Base-by-base conservation (phyloP, 2,797 vertebrate species). In the Protonibea diacanthus region DNA sequence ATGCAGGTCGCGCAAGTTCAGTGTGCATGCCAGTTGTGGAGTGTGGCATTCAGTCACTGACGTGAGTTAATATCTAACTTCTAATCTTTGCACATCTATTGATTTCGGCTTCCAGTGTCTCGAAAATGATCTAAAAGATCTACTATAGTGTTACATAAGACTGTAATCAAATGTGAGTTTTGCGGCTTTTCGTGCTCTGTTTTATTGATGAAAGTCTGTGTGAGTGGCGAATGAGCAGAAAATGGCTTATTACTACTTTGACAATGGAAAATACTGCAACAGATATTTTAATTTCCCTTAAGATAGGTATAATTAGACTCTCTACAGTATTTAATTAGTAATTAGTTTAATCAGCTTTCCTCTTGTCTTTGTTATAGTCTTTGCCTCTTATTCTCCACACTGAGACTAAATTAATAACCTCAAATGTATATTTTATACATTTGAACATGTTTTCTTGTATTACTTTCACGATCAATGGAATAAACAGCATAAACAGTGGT, bases 31-130 rank as follows among this genome's bases (percentile, higher is more conserved):
- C 52, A 72, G 40, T 27, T 38, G 56, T 33, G 13, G 29, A 40
- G 57, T 12, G 55, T 48, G 18, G 9, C 42, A 53, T 71, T 68
- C 55, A 69, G 53, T 20, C 47, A 25, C 15, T n/a, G 65, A 71
- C 68, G 51, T 3, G 20, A 70, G 85, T 89, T 91, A 91, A 88
- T 90, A 42, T 14, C 45, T 79, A 86, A 88, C 90, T 9, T 71
- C 38, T 80, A 74, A 78, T 82, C 69, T 64, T 65, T 59, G 44
- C 40, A 60, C 49, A 78, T 29, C 15, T 23, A 68, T 53, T 38
- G 51, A 82, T 71, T 78, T 68, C 27, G 60, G 27, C 47, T 38
- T 51, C 23, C 14, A 55, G 59, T 33, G 21, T 27, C 4, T 42
- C 13, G 52, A n/a, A 33, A n/a, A 25, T 21, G 29, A 47, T 11